These are phyloP conservation scores for Regulus satrapa DNA, from an alignment of 2,113 vertebrate species.

Conservation along the genomic window DNA sequence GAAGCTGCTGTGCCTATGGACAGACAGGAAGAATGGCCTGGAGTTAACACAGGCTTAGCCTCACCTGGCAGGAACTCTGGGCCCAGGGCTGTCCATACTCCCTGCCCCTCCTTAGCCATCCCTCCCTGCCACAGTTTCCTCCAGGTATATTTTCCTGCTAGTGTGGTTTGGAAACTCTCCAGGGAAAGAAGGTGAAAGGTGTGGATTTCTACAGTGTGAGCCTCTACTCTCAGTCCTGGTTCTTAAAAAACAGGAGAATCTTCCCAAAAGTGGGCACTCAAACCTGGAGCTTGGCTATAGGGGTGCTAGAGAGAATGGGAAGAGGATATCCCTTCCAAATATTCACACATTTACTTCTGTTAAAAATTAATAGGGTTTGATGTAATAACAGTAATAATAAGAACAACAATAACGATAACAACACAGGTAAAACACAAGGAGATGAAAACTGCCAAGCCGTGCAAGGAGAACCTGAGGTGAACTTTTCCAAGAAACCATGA, in stretches of 20 bases:
- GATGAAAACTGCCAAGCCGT: background rate
- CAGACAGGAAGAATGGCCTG: background rate
- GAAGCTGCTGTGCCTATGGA: background rate
- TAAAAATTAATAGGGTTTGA: background rate
- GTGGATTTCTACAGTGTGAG: background rate
- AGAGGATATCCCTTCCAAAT: background rate
- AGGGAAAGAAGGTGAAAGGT: background rate
- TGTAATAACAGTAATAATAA: background rate
- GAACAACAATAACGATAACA: background rate
- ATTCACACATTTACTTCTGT: background rate
- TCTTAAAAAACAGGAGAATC: background rate
- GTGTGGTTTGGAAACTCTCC: background rate
- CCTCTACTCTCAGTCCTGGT: background rate
- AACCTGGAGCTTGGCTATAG: background rate
- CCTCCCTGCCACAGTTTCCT: background rate
- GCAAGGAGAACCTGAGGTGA: background rate
- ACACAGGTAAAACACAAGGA: background rate
- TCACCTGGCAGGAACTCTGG: background rate
- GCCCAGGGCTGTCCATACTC: background rate
- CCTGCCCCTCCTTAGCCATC: background rate
- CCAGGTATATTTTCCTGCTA: background rate
- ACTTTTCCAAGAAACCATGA: background rate
- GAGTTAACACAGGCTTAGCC: background rate
- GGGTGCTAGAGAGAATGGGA: background rate
- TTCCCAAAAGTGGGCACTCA: background rate